These are phyloP conservation scores for Cranoglanis bouderius DNA, from an alignment of 2,113 vertebrate genomes.

Conservation along the genomic window DNA sequence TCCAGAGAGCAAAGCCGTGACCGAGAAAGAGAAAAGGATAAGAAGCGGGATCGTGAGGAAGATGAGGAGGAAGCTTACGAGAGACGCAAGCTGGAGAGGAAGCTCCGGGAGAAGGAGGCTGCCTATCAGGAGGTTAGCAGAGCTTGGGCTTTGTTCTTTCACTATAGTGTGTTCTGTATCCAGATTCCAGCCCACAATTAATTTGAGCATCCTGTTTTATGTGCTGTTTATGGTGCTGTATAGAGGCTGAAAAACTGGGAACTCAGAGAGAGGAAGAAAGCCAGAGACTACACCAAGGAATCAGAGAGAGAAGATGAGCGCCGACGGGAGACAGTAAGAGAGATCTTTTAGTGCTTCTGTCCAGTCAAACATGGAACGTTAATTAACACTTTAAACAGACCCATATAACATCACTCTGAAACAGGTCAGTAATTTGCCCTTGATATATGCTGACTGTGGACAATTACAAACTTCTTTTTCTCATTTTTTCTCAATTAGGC, in stretches of 20 bases:
- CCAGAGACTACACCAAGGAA: slow-evolving; percentile 93
- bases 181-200: neutral
- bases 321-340: slow-evolving; percentile 86
- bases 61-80: slow-evolving; percentile 97
- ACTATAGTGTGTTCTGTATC: neutral
- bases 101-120: slow-evolving; percentile 94
- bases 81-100: slow-evolving; percentile 91
- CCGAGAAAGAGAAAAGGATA: slow-evolving; percentile 90
- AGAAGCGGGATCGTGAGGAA: slow-evolving; percentile 92
- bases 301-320: slow-evolving; percentile 93
- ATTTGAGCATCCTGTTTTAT: neutral
- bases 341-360: neutral
- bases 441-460: neutral
- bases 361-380: neutral
- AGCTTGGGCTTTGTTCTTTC: neutral
- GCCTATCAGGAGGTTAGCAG: slow-evolving; percentile 92
- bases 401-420: neutral
- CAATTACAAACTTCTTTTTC: neutral
- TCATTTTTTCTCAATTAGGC: slow-evolving; percentile 70
- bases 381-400: neutral
- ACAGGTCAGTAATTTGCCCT: neutral
- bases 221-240: no score
- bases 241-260: slow-evolving; percentile 98
- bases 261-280: slow-evolving; percentile 95
- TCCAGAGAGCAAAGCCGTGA: slow-evolving; percentile 86